Conservation (phyloP, 1,140 invertebrate species). For the Drosophila navojoa region DNA sequence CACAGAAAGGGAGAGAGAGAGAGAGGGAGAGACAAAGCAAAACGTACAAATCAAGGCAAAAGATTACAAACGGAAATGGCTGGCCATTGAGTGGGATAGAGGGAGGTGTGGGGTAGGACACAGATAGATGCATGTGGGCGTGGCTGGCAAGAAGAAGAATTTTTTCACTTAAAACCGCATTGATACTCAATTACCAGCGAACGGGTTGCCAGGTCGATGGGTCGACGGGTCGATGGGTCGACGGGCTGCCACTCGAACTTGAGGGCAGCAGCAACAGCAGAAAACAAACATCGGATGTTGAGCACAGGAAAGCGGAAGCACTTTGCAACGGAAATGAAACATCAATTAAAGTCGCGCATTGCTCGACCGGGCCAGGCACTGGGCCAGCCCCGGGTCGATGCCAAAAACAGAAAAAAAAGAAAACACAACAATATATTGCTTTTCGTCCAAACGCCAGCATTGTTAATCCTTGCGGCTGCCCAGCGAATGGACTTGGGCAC, state of each 20-base stretch:
- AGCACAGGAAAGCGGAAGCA: constrained; percentile 75
- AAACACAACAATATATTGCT: constrained; percentile 32
- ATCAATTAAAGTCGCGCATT: constrained; percentile 80
- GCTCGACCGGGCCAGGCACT: constrained; percentile 7
- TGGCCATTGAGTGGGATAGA: constrained; percentile 34
- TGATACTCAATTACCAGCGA: constrained; percentile 80
- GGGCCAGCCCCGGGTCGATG: constrained; percentile 16
- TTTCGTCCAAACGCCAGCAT: constrained; percentile 26
- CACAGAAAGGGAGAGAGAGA: constrained; percentile 31
- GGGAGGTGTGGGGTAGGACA: not conserved
- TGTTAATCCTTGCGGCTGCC: constrained; percentile 37
- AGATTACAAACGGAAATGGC: constrained; percentile 74
- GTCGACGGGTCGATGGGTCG: not conserved
- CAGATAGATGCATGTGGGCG: not conserved
- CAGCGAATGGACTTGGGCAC: not conserved
- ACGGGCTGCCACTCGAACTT: not conserved
- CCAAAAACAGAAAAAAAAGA: constrained; percentile 10
- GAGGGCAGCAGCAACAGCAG: constrained; percentile 14
- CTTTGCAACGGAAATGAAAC: constrained; percentile 83
- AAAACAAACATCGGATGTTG: constrained; percentile 72
- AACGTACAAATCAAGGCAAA: constrained; percentile 71
- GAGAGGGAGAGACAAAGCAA: constrained; percentile 24
- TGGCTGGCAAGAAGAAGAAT: constrained; percentile 39
- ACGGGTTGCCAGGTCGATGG: constrained; percentile 33
- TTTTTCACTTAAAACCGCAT: constrained; percentile 83